Conservation (phyloP, 2,113 vertebrate species). For the Psittacula cyanocephala region DNA sequence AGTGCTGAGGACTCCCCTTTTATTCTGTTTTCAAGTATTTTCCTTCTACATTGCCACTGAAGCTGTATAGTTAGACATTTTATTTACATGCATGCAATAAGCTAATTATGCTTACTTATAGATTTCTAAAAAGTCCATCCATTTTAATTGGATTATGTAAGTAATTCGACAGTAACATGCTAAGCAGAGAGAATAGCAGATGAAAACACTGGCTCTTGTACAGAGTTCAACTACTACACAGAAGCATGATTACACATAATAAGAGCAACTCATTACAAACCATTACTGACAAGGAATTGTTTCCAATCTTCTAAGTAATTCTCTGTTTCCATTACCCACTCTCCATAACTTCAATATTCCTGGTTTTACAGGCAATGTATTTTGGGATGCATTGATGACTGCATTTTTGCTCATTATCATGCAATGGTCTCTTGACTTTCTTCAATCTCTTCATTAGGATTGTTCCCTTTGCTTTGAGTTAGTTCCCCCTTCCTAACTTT, state of each 20-base stretch:
- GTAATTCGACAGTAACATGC: neutral
- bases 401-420: neutral
- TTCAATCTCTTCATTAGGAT: neutral
- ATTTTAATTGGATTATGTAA: neutral
- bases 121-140: neutral
- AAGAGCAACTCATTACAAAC: neutral
- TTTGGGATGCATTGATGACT: neutral
- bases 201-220: neutral
- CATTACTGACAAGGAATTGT: neutral
- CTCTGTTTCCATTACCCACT: neutral
- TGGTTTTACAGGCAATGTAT: neutral
- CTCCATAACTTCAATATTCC: neutral
- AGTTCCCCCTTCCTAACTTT: rapidly evolving
- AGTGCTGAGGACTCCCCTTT: neutral
- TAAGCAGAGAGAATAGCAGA: neutral
- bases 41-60: neutral
- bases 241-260: neutral
- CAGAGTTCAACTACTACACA: neutral
- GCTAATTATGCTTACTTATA: neutral
- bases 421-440: neutral
- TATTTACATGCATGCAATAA: neutral
- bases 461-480: neutral
- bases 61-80: neutral
- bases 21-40: neutral
- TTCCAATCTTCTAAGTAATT: neutral